Evolutionary conservation across 2,113 vertebrate genomes (phyloP), one percentile per base, ranked within the genome.

Genomic region (Gobiocypris rarus): DNA sequence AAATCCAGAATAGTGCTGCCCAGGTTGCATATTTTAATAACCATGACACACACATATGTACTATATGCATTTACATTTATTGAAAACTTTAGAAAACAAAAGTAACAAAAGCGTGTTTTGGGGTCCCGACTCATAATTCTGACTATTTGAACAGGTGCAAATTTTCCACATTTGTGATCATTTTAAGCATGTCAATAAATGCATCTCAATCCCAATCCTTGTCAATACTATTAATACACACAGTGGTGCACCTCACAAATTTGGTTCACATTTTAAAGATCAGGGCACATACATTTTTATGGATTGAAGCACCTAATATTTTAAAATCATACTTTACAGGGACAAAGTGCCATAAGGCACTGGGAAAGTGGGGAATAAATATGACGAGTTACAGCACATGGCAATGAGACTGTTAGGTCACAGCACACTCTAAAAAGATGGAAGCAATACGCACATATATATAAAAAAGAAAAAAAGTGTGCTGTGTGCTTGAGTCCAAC

Each of bases 401-500:
- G 71, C 70, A 70, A 85, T 67, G 59, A 67, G 61, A 48, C 31
- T 73, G 75, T 54, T 80, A 69, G 77, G 50, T 71, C 73, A 82
- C 34, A 58, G 86, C 81, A 86, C 86, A 83, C 80, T 48, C 63
- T 24, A 58, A 78, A 70, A 31, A 86, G 89, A 88, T 86, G 50
- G 87, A 90, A 85, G 85, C 76, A 91, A 80, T 80, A 92, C 91
- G 43, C 38, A 93, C 91, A 93, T 93, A 93, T 87, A 84, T 85
- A 31, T 22, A 0, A 54, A 67, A 67, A 9, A 9, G 9, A 9
- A 48, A 28, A 89, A 61, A 14, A 81, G 90, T 87, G 90, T 92
- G 92, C 92, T 93, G 92, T 93, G 90, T 86, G 90, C 90, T 87
- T 75, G 85, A 89, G 86, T 89, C 86, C 86, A 82, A 75, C 80